Evolutionary conservation across 92 coral and sea anemone species (phyloP), one percentile per base, ranked within the genome.

Genomic region (Umimayanthus chanpuru): DNA sequence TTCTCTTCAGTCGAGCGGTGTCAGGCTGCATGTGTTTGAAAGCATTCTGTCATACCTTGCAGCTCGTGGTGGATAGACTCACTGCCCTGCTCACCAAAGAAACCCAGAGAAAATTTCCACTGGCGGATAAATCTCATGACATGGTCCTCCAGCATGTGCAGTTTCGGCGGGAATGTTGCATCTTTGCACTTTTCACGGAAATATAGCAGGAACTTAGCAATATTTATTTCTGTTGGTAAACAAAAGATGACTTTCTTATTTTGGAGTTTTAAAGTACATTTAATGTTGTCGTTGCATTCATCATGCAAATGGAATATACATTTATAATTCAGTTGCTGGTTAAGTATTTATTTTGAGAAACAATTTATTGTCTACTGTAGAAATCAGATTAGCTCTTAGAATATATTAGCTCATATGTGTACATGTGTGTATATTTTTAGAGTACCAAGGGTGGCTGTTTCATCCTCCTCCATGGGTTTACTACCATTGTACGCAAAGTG

Each of bases 401-500:
- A 53, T 5, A 3, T 53, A 53, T 53, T 53, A 53, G 61, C 18
- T 50, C 58, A 50, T 50, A 50, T 50, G 8, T 50, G 8, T 50
- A 50, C 41, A 40, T n/a, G n/a, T n/a, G 23, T 0, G 25, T 26
- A 78, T 78, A 78, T 30, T n/a, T n/a, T n/a, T n/a, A n/a, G n/a
- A 23, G 10, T 78, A 78, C 82, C 82, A 21, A 78, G 82, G n/a
- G 18, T 78, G 56, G 65, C 25, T 78, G 50, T 78, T 29, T 78
- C 8, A 39, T n/a, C 82, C 0, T 78, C 82, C 66, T 25, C 67
- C 82, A 78, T 41, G 40, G 82, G 67, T 44, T 78, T 28, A 55
- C 82, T 78, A 39, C 82, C 58, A 55, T 78, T 78, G 82, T 78
- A 78, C 5, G 82, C 39, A 20, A 78, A 78, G 82, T 78, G 82